Conservation (phyloP, 2,797 vertebrate species). For the Peromyscus nudipes region DNA sequence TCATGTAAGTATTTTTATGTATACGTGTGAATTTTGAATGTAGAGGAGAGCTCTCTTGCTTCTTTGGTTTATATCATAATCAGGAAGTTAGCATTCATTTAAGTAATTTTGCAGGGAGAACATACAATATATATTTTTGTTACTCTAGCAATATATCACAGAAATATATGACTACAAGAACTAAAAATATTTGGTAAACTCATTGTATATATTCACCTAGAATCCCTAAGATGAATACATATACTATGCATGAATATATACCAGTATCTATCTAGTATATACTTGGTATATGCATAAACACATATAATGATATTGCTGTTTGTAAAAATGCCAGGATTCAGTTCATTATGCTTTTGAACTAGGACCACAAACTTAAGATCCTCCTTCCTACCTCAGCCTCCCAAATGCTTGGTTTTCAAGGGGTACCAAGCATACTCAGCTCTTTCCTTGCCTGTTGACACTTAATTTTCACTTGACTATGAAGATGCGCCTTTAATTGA, state of each 20-base stretch:
- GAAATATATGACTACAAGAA: conserved; percentile 7
- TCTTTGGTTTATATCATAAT: not conserved
- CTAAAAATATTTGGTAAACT: not conserved
- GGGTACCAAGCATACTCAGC: not conserved
- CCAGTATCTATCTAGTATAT: not conserved
- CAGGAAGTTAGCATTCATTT: not conserved
- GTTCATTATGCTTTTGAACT: not conserved
- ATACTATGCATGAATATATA: not conserved
- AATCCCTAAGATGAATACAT: not conserved
- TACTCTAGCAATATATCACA: not conserved
- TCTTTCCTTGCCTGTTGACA: conserved; percentile 8
- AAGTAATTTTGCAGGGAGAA: not conserved
- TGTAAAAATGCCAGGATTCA: not conserved
- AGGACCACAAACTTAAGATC: not conserved
- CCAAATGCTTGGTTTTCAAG: not conserved
- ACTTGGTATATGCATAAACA: not conserved
- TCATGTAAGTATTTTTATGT: conserved; percentile 3
- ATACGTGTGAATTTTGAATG: not conserved
- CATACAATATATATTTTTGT: not conserved
- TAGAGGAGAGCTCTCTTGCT: not conserved
- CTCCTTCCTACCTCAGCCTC: not conserved
- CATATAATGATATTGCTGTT: not conserved
- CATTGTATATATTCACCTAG: not conserved
- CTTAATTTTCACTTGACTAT: not conserved
- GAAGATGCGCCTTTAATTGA: not conserved